Evolutionary conservation across 2,797 vertebrate genomes (phyloP).

Genomic region (Somateria mollissima): DNA sequence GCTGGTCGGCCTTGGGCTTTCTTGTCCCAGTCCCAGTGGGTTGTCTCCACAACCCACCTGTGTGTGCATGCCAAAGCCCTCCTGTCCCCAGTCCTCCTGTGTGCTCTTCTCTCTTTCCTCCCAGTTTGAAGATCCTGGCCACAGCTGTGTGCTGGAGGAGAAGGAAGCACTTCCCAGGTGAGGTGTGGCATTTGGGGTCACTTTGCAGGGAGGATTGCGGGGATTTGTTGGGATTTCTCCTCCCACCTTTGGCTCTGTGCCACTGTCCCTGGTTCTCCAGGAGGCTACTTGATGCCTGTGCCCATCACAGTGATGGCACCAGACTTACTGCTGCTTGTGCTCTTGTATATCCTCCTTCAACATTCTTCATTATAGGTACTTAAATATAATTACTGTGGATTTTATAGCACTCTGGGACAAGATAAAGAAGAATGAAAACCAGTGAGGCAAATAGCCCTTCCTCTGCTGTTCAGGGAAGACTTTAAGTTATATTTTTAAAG

Average conservation of each 20-base stretch:
- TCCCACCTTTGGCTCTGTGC: accelerated
- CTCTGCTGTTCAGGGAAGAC: slow-evolving; percentile 4
- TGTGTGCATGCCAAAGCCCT: too few relatives aligned
- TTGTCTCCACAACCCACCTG: background rate
- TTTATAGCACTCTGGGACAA: slow-evolving; percentile 38
- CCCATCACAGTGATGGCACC: background rate
- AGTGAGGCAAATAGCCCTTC: background rate
- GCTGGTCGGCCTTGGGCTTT: background rate
- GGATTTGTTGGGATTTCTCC: background rate
- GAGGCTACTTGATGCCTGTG: background rate
- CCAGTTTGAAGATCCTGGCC: background rate
- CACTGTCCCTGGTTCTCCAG: background rate
- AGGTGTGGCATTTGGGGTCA: background rate
- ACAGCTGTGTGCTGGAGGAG: background rate
- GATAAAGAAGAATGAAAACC: slow-evolving; percentile 41
- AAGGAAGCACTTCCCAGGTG: background rate
- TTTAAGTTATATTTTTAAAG: background rate
- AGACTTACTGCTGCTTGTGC: background rate
- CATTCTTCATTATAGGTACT: slow-evolving; percentile 22
- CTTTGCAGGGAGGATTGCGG: background rate
- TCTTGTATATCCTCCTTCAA: background rate
- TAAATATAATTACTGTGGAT: slow-evolving; percentile 45
- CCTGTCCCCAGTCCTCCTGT: background rate
- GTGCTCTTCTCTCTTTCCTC: background rate
- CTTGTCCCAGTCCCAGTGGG: too few relatives aligned